Evolutionary conservation across 2,888 invertebrate genomes (phyloP), one percentile per base, ranked within the genome.

Genomic region (Aleiodes testaceus): DNA sequence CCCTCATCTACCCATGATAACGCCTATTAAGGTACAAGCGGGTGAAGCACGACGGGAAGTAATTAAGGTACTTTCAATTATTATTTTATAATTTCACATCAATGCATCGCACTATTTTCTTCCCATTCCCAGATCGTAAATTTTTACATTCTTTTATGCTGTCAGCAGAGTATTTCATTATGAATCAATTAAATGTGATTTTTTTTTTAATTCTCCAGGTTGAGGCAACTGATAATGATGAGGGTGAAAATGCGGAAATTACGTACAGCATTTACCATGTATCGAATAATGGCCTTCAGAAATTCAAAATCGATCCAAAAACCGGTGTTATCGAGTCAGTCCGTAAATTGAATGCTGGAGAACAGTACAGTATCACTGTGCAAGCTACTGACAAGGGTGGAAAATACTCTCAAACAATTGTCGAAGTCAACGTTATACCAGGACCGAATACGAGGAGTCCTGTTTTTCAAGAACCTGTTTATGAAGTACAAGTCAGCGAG

Each of bases 261-360:
- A 91, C 92, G 47, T 97, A 95, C 89, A 93, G 93, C 79, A 95
- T 97, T 76, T 94, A 95, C 85, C 96, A 97, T 88, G 95, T 97
- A 7, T 96, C 96, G 74, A 97, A 96, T 88, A 96, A 96, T 87
- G 97, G 96, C 1, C 91, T 92, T 74, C 93, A 93, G 80, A 96
- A 95, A 87, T 97, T 97, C 86, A 91, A 91, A 80, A 95, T 97
- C 80, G 93, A 97, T 83, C 91, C 94, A 64, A 90, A 90, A 79
- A 93, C 93, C 12, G 97, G 97, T 22, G 90, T 93, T 77, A 92
- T 93, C 85, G 93, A 95, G 72, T 93, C 95, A 16, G 91, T 92
- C n/a, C 94, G 94, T 3, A 93, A 94, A 69, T 85, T 97, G 11
- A 92, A 93, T 84, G 94, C 96, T 0, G 97, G 96, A 0, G 95